phyloP scores from a whole-genome alignment of 2,113 vertebrate species.

The Pachyramphus minor region DNA sequence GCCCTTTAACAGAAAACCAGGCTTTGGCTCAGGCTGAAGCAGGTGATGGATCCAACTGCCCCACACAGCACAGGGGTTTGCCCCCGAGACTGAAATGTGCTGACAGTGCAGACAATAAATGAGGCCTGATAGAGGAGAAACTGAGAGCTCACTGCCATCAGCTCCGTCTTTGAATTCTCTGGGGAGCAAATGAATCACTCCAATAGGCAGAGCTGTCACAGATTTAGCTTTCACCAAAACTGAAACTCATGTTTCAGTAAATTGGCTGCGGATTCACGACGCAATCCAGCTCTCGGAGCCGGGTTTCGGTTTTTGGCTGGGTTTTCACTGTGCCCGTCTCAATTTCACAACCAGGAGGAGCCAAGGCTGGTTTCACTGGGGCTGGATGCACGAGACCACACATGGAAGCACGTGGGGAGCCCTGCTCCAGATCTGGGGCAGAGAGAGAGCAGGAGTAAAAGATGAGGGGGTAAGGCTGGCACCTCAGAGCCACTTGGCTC shows the following conservation, averaged over 20 bases:
- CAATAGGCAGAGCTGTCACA: neutral
- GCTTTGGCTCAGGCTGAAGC: neutral
- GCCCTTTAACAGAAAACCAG: neutral
- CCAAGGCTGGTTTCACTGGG: neutral
- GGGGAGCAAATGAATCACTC: constrained; percentile 54
- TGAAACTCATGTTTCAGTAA: constrained; percentile 39
- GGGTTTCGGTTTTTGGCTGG: constrained; percentile 16
- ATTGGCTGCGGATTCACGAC: neutral
- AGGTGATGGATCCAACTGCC: rapidly evolving
- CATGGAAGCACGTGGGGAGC: rapidly evolving
- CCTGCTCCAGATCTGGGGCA: neutral
- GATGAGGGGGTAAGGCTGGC: neutral
- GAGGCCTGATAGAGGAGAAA: constrained; percentile 43
- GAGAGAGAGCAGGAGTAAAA: rapidly evolving
- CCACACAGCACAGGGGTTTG: neutral
- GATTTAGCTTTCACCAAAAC: constrained; percentile 61
- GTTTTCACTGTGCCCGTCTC: neutral
- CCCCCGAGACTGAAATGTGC: neutral
- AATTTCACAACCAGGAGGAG: neutral
- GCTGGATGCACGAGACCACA: neutral
- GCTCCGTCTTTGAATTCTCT: neutral
- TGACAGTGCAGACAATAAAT: neutral
- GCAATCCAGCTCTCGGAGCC: neutral
- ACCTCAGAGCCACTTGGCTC: rapidly evolving
- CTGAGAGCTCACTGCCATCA: neutral